Evolutionary conservation across 2,113 vertebrate species (phyloP).

Genomic region (Cinclus cinclus): DNA sequence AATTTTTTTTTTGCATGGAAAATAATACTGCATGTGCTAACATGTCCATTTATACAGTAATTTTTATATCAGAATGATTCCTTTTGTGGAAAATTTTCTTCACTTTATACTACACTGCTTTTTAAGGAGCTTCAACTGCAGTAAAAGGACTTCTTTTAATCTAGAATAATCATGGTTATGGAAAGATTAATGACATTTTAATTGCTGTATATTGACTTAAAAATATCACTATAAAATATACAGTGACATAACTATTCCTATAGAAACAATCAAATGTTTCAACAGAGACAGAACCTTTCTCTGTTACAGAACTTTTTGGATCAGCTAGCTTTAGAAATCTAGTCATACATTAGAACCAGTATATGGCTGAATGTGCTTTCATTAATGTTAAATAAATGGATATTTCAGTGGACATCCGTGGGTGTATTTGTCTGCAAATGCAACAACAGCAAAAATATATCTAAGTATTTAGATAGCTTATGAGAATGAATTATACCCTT

Average conservation of each 20-base stretch:
- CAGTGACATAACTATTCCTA: not conserved
- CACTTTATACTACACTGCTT: not conserved
- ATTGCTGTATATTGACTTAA: not conserved
- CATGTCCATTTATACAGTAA: not conserved
- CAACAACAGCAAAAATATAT: not conserved
- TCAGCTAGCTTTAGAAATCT: not conserved
- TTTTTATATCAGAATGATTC: not conserved
- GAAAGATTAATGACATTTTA: not conserved
- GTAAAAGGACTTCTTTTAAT: not conserved
- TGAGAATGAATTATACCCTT: not conserved
- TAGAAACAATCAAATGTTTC: not conserved
- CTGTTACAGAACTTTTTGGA: not conserved
- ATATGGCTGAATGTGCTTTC: not conserved
- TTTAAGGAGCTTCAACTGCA: not conserved
- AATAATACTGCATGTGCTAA: not conserved
- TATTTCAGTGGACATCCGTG: not conserved
- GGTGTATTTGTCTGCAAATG: not conserved
- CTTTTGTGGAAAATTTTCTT: not conserved
- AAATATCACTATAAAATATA: not conserved
- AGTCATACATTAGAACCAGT: not conserved
- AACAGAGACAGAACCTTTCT: not conserved
- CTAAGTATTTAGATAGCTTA: not conserved
- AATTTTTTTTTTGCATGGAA: not conserved
- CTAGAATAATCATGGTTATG: not conserved
- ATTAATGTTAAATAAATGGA: not conserved